These are phyloP conservation scores for Papilio xuthus DNA, from an alignment of 1,140 invertebrate genomes.

Conservation along the genomic window DNA sequence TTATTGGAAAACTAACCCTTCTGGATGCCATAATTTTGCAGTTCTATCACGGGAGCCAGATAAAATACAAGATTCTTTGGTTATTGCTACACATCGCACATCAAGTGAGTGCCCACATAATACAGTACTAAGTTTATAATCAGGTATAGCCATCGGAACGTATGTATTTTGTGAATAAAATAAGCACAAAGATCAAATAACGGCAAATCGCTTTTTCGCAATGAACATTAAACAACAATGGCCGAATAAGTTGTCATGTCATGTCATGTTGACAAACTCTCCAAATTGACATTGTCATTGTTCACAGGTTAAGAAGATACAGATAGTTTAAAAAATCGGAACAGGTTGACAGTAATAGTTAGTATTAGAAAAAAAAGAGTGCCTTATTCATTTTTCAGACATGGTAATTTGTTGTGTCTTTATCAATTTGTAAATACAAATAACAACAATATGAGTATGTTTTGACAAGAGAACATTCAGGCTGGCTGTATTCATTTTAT, in stretches of 20 bases:
- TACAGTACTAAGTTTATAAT: slow-evolving; percentile 89
- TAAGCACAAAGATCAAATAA: slow-evolving; percentile 43
- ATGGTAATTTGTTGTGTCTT: not conserved
- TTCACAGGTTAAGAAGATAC: not conserved
- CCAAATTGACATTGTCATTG: slow-evolving; percentile 40
- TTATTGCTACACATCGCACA: slow-evolving; percentile 88
- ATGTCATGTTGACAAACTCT: slow-evolving; percentile 54
- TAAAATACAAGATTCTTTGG: slow-evolving; percentile 87
- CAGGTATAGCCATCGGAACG: slow-evolving; percentile 73
- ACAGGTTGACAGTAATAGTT: not conserved
- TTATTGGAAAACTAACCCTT: slow-evolving; percentile 83
- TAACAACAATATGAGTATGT: not conserved
- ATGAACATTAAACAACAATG: slow-evolving; percentile 27
- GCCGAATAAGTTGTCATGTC: slow-evolving; percentile 54
- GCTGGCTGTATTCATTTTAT: too few species aligned
- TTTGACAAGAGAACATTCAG: too few species aligned
- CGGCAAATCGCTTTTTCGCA: slow-evolving; percentile 47
- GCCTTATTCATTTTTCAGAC: not conserved
- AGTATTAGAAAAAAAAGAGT: too few species aligned
- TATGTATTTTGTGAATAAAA: slow-evolving; percentile 34
- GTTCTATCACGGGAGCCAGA: slow-evolving; percentile 94
- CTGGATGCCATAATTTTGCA: slow-evolving; percentile 91
- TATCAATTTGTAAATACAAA: not conserved
- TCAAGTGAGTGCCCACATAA: slow-evolving; percentile 92
- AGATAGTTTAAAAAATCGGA: slow-evolving; percentile 29